A percentile compares a stretch with the other conserved stretches of the same genome.
Evolutionary conservation across 23 tunicate species (phyloP).

Genomic region (Trididemnum nubilum): DNA sequence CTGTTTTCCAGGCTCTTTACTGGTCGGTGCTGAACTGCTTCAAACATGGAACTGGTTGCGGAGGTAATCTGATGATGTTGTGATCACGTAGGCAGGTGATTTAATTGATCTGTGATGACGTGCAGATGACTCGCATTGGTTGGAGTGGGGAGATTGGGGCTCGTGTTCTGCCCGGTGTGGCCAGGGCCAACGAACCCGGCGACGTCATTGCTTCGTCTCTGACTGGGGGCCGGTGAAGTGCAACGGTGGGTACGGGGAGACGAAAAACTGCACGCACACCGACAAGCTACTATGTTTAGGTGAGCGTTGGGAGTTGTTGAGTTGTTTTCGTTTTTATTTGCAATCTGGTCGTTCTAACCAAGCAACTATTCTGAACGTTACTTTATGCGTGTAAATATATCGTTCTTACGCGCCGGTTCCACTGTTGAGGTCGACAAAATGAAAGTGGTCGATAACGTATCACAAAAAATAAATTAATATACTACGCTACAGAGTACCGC

Average conservation of each 20-base stretch:
- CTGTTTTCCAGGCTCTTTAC: constrained; percentile 30
- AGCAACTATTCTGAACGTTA: too few relatives aligned
- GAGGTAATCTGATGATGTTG: constrained; percentile 21
- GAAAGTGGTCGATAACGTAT: too few relatives aligned
- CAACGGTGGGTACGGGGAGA: constrained; percentile 15
- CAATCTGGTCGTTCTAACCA: too few relatives aligned
- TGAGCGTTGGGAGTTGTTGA: too few relatives aligned
- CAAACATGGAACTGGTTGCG: constrained; percentile 39
- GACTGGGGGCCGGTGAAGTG: constrained; percentile 32
- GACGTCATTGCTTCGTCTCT: constrained; percentile 26
- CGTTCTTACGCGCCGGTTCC: too few relatives aligned
- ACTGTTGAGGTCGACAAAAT: too few relatives aligned
- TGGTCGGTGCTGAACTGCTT: constrained; percentile 48
- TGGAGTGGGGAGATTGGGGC: constrained; percentile 38
- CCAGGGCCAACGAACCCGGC: constrained; percentile 39
- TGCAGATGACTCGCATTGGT: not conserved
- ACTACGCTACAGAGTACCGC: too few relatives aligned
- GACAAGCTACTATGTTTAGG: constrained; percentile 20
- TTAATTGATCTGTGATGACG: not conserved
- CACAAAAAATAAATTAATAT: too few relatives aligned
- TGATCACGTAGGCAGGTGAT: not conserved
- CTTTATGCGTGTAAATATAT: too few relatives aligned
- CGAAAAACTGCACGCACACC: constrained; percentile 11
- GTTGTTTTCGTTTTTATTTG: too few relatives aligned
- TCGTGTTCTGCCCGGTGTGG: constrained; percentile 61